Conservation (phyloP, 2,888 invertebrate species). For the Spisula subtruncata region DNA sequence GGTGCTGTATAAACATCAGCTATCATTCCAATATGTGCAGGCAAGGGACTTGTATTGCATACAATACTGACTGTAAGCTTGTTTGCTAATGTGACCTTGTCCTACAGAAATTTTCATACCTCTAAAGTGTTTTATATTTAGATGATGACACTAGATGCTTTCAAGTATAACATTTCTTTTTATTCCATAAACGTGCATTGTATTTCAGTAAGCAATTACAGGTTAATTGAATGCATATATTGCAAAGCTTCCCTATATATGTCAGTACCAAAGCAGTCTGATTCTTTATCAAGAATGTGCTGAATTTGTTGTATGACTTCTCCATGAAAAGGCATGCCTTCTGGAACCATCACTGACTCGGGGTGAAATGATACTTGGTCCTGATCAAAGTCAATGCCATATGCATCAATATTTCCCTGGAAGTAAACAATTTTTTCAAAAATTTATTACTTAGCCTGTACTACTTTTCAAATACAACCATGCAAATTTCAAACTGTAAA, state of each 20-base stretch:
- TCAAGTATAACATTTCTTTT: not conserved
- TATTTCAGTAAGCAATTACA: slow-evolving; percentile 16
- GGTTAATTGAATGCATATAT: slow-evolving; percentile 27
- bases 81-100: too few species aligned
- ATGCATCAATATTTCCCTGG: slow-evolving; percentile 38
- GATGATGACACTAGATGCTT: too few species aligned
- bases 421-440: slow-evolving; percentile 26
- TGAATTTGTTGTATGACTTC: slow-evolving; percentile 23
- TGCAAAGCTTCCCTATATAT: slow-evolving; percentile 42
- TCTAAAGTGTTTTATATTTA: too few species aligned
- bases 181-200: not conserved
- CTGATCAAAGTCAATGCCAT: slow-evolving; percentile 33
- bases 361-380: slow-evolving; percentile 22
- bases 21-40: too few species aligned
- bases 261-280: slow-evolving; percentile 42
- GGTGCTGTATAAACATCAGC: too few species aligned
- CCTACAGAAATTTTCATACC: too few species aligned
- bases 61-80: too few species aligned
- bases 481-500: too few species aligned
- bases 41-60: too few species aligned
- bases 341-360: slow-evolving; percentile 40
- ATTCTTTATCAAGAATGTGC: slow-evolving; percentile 54
- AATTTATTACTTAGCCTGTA: slow-evolving; percentile 22
- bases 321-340: slow-evolving; percentile 1
- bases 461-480: too few species aligned